Conservation (phyloP, 2,113 vertebrate genomes). For the Sapajus apella region DNA sequence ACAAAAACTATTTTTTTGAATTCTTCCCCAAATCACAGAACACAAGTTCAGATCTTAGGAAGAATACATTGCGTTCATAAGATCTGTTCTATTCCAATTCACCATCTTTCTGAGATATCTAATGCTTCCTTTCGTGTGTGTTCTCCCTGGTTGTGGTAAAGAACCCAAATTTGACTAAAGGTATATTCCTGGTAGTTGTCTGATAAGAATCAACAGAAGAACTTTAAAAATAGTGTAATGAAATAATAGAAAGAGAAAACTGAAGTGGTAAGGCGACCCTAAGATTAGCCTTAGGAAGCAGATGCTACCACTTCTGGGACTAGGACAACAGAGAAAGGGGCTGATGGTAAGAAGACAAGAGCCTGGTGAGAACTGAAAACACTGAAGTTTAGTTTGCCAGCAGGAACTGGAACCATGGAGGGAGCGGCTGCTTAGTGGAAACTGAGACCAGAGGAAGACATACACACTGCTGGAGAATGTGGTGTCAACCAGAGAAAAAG, state of each 20-base stretch:
- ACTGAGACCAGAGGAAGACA: neutral
- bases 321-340: fast-evolving
- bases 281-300: neutral
- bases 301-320: no score
- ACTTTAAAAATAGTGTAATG: neutral
- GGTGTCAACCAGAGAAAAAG: neutral
- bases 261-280: neutral
- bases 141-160: neutral
- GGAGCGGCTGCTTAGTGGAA: neutral
- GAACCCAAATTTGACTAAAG: neutral
- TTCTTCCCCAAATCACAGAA: neutral
- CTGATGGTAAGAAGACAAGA: neutral
- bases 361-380: neutral
- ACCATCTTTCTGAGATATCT: neutral
- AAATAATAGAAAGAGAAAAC: neutral
- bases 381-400: neutral
- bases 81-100: no score
- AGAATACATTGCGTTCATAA: neutral
- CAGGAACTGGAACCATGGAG: neutral
- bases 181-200: neutral
- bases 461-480: neutral
- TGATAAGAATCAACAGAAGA: neutral
- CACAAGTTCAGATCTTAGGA: neutral
- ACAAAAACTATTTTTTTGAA: neutral
- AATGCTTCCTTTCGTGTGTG: neutral